Conservation (phyloP, 2,113 vertebrate genomes). For the Pyrgilauda ruficollis region DNA sequence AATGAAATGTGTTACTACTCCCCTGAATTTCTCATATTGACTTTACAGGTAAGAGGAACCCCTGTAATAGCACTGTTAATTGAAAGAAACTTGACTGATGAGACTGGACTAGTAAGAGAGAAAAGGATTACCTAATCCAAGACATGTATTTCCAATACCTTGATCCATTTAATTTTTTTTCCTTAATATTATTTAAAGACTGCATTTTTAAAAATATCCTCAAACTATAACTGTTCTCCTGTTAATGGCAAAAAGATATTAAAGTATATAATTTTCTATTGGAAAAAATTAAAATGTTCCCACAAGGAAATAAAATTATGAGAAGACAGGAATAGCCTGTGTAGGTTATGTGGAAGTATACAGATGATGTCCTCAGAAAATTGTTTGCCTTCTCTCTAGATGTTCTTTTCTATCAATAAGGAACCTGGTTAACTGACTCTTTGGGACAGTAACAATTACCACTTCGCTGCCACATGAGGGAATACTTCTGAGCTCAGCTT, state of each 20-base stretch:
- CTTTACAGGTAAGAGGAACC: background rate
- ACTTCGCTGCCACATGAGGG: background rate
- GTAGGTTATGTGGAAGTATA: background rate
- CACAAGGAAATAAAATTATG: background rate
- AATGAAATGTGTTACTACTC: background rate
- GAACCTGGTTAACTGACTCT: background rate
- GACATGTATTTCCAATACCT: background rate
- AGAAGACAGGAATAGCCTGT: background rate
- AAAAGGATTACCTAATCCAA: background rate
- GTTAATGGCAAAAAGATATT: background rate
- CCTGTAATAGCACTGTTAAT: background rate
- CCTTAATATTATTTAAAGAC: background rate
- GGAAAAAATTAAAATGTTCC: background rate
- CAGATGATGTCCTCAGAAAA: background rate
- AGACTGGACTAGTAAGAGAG: background rate
- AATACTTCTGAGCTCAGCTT: constrained; percentile 5
- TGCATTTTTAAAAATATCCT: background rate
- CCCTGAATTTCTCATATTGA: background rate
- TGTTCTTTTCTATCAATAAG: background rate
- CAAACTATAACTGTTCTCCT: background rate
- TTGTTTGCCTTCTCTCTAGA: background rate
- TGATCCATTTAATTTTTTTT: background rate
- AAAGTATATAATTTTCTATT: background rate
- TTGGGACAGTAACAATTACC: constrained; percentile 7
- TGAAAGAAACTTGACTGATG: background rate